Percentiles rank a stretch among this genome's conserved stretches.
Conservation (phyloP, 2,113 vertebrate species). For the Clarias gariepinus region DNA sequence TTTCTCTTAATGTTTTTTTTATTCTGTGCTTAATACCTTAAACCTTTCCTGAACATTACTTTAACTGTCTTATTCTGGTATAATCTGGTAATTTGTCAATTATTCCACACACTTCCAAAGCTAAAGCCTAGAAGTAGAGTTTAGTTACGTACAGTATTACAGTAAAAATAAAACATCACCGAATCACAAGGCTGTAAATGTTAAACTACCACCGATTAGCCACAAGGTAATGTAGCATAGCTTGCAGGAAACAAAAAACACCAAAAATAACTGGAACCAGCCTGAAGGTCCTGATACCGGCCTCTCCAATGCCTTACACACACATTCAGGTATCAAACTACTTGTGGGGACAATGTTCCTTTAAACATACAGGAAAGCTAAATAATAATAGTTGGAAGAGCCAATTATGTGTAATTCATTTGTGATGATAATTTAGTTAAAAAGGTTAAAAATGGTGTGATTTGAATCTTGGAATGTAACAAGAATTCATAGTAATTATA, state of each 20-base stretch:
- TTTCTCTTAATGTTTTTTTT: not conserved
- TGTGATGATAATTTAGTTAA: too few relatives aligned
- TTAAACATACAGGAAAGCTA: not conserved
- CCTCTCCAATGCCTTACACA: not conserved
- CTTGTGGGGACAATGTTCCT: not conserved
- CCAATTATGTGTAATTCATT: too few relatives aligned
- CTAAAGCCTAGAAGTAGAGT: not conserved
- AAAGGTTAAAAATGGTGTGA: too few relatives aligned
- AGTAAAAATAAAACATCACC: not conserved
- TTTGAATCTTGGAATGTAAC: too few relatives aligned
- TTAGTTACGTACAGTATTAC: not conserved
- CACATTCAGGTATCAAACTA: not conserved
- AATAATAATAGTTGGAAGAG: not conserved
- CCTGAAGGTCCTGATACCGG: not conserved
- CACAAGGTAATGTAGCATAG: not conserved
- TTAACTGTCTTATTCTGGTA: not conserved
- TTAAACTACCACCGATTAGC: too few relatives aligned
- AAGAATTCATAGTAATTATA: too few relatives aligned
- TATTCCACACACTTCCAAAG: not conserved
- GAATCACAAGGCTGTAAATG: too few relatives aligned
- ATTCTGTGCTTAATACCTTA: not conserved
- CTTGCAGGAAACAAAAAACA: not conserved
- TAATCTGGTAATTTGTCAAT: not conserved
- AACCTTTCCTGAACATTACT: not conserved
- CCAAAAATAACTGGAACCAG: not conserved